Evolutionary conservation across 2,888 invertebrate species (phyloP).

Genomic region (Bibio marci): DNA sequence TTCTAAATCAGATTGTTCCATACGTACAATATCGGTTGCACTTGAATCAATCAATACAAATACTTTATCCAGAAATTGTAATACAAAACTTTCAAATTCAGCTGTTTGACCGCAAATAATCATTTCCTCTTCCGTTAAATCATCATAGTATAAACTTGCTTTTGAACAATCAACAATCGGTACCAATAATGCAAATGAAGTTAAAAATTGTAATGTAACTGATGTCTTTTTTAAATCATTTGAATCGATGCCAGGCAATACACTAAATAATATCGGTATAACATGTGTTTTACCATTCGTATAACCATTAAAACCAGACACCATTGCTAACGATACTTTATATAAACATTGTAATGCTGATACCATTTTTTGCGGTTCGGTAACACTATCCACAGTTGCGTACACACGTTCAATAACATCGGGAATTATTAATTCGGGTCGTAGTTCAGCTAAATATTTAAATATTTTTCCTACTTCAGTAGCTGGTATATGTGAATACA

Average conservation of each 20-base stretch:
- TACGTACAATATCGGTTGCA: slow-evolving; percentile 45
- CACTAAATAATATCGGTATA: slow-evolving; percentile 59
- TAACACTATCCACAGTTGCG: slow-evolving; percentile 64
- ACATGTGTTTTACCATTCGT: slow-evolving; percentile 67
- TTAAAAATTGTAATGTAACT: slow-evolving; percentile 61
- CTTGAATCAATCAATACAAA: slow-evolving; percentile 55
- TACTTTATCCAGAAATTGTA: slow-evolving; percentile 66
- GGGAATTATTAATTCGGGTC: slow-evolving; percentile 71
- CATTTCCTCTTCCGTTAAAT: slow-evolving; percentile 62
- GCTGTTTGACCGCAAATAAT: slow-evolving; percentile 64
- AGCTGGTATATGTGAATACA: slow-evolving; percentile 54
- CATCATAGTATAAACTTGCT: slow-evolving; percentile 44
- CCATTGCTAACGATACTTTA: slow-evolving; percentile 48
- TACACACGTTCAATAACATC: slow-evolving; percentile 65
- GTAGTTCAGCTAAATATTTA: slow-evolving; percentile 55
- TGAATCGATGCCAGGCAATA: slow-evolving; percentile 78
- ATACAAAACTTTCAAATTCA: slow-evolving; percentile 74
- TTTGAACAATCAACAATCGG: slow-evolving; percentile 74
- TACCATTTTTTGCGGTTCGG: slow-evolving; percentile 72
- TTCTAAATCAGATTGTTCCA: slow-evolving; percentile 41
- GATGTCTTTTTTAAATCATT: slow-evolving; percentile 67
- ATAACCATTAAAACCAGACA: slow-evolving; percentile 33
- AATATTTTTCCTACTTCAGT: slow-evolving; percentile 48
- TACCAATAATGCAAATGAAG: slow-evolving; percentile 57
- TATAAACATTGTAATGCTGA: slow-evolving; percentile 54